Percentiles rank a stretch among this genome's conserved stretches.
phyloP scores from a whole-genome alignment of 2,113 vertebrate genomes.

The Heliornis fulica region DNA sequence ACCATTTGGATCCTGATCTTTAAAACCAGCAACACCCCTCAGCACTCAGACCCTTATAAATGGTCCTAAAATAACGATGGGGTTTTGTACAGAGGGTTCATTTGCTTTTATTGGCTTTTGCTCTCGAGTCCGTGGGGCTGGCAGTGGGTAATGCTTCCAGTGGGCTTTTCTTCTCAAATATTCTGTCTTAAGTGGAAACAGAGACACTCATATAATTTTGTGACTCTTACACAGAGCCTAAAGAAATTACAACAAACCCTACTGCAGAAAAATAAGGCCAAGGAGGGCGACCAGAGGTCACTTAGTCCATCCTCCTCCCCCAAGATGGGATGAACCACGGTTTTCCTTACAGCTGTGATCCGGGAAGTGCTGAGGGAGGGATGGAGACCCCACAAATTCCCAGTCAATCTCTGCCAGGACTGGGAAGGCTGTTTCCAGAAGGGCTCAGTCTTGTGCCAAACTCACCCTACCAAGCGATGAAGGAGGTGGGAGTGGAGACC shows the following conservation, averaged over 20 bases:
- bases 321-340: not conserved
- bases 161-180: not conserved
- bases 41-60: not conserved
- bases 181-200: slow-evolving; percentile 25
- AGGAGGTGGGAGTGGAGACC: not conserved
- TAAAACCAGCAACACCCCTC: not conserved
- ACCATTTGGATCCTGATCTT: not conserved
- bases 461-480: accelerated
- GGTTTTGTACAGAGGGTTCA: not conserved
- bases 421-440: not conserved
- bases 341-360: not conserved
- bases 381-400: not conserved
- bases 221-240: not conserved
- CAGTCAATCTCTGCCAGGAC: not conserved
- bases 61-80: not conserved
- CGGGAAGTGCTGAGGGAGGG: not conserved
- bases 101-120: not conserved
- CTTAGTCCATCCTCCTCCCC: not conserved
- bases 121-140: not conserved
- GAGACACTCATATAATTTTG: not conserved
- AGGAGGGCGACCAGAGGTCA: not conserved
- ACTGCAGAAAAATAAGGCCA: not conserved
- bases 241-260: not conserved
- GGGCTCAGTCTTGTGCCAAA: not conserved
- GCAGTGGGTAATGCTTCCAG: not conserved